Evolutionary conservation across 2,113 vertebrate genomes (phyloP).

Genomic region (Pycnonotus jocosus): DNA sequence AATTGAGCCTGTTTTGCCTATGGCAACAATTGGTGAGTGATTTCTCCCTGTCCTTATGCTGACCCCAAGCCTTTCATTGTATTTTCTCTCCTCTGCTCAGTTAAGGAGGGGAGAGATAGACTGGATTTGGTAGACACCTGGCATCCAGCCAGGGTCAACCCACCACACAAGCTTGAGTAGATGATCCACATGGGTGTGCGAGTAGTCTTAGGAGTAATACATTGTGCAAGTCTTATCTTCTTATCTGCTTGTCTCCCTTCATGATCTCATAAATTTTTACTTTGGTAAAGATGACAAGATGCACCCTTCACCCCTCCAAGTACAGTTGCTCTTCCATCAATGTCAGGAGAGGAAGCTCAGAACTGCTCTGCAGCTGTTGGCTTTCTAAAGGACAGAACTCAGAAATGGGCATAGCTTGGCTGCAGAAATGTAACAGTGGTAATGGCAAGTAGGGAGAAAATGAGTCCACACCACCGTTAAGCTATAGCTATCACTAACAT

Average conservation of each 20-base stretch:
- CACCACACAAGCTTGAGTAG: neutral
- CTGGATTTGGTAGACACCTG: neutral
- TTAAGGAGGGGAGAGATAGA: neutral
- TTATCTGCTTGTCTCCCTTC: neutral
- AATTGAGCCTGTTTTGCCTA: neutral
- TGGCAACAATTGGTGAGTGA: neutral
- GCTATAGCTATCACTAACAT: neutral
- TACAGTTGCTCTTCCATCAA: neutral
- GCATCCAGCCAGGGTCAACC: neutral
- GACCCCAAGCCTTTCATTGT: fast-evolving
- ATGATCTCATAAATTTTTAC: neutral
- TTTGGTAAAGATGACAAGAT: neutral
- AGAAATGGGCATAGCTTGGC: neutral
- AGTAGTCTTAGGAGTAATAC: neutral
- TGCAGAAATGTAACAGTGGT: neutral
- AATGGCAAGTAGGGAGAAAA: neutral
- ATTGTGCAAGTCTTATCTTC: fast-evolving
- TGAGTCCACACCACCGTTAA: neutral
- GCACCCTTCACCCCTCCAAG: neutral
- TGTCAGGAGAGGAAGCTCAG: neutral
- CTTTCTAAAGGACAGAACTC: neutral
- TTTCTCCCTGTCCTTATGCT: neutral
- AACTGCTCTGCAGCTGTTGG: neutral
- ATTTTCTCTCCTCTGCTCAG: neutral
- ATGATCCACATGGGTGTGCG: fast-evolving